Base-by-base conservation (phyloP, 2,113 vertebrate genomes). In the Gadus macrocephalus region DNA sequence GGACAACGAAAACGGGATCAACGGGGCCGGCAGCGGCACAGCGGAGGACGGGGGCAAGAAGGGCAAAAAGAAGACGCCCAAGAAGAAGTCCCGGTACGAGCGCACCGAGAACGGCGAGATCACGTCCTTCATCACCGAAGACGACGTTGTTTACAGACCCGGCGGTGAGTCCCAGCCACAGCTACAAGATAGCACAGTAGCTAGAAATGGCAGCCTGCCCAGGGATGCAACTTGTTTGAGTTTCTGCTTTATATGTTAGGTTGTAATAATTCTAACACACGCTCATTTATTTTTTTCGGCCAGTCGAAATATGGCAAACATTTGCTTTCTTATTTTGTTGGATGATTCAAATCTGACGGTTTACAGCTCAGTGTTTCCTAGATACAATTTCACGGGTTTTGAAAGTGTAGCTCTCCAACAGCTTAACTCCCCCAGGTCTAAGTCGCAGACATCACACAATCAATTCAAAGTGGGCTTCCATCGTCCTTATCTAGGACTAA, bases 71-170 rank as follows among this genome's bases (percentile, higher is more conserved):
- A 99, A 98, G 73, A 93, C 94, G 0, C 96, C 96, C 1, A 99
- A 99, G 86, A 99, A 98, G 87, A 99, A 98, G 64, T 98, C 96
- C 0, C 95, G 96, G 25, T 99, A 98, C 0, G 97, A 99, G 86
- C 94, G 96, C 63, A 96, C 93, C 0, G 96, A 96, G 67, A 98
- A 94, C 0, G 97, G 97, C 0, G 97, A 99, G 80, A 98, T 98
- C 76, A 98, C 97, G 0, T 98, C 97, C 5, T 99, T 96, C 78
- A 93, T 98, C 86, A 99, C 97, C 0, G 97, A 99, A 85, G 96
- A 98, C 0, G 97, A 99, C 1, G 87, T 98, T 1, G 91, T 99
- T 72, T 99, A 99, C 91, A 92, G 95, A 86, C 95, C 97, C 0
- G 97, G 96, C 91, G 97, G 97, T 98, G 74, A 95, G 94, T 63